phyloP scores from a whole-genome alignment of 2,888 invertebrate genomes.

The Sphinx pinastri region DNA sequence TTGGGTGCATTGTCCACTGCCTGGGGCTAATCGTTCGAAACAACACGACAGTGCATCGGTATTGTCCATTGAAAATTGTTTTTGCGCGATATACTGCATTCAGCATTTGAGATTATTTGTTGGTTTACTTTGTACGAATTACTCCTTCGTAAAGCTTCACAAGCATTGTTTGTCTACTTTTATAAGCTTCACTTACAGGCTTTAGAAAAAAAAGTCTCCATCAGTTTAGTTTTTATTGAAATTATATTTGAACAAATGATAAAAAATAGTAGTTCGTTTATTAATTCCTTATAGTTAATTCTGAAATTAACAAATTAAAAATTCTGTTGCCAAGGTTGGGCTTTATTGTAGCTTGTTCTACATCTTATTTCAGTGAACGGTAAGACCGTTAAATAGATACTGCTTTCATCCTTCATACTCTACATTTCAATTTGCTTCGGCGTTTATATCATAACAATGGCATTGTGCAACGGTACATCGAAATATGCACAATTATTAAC shows the following conservation, averaged over 20 bases:
- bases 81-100: slow-evolving; percentile 35
- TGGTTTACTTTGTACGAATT: slow-evolving; percentile 13
- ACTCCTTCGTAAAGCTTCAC: no score
- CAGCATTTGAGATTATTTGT: slow-evolving; percentile 13
- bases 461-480: not conserved
- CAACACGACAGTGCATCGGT: slow-evolving; percentile 53
- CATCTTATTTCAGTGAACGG: no score
- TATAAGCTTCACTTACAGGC: not conserved
- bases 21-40: slow-evolving; percentile 74
- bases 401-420: not conserved
- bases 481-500: slow-evolving; percentile 11
- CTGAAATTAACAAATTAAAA: no score
- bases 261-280: no score
- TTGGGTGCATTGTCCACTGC: slow-evolving; percentile 65
- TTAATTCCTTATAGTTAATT: no score
- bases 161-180: not conserved
- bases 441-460: slow-evolving; percentile 5
- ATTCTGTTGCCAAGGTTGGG: no score
- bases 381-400: not conserved
- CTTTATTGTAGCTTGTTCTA: no score
- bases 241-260: no score
- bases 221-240: no score
- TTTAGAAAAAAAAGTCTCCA: no score
- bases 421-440: not conserved
- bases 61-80: slow-evolving; percentile 36